These are phyloP conservation scores for Actias luna DNA, from an alignment of 2,888 invertebrate genomes.

Conservation along the genomic window DNA sequence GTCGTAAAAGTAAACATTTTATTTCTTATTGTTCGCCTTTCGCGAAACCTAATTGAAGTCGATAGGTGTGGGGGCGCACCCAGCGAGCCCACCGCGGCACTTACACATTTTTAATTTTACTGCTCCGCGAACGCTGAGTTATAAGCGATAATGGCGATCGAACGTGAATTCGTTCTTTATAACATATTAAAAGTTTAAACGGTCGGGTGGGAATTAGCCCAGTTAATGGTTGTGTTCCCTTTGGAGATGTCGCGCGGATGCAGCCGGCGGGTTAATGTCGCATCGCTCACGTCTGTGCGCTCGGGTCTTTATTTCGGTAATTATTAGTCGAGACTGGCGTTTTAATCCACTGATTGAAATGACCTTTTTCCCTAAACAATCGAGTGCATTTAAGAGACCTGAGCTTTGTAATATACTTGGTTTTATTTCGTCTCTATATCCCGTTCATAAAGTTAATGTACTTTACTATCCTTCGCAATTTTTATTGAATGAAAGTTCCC, in stretches of 20 bases:
- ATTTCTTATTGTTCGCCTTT: conserved; percentile 80
- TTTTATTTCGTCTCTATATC: no score
- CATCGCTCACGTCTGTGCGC: not conserved
- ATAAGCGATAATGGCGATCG: conserved; percentile 58
- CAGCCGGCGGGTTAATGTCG: not conserved
- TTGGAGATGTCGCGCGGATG: conserved; percentile 7
- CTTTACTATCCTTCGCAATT: no score
- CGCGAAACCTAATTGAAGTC: conserved; percentile 80
- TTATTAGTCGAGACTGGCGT: conserved; percentile 15
- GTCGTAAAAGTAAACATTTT: conserved; percentile 78
- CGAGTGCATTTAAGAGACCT: not conserved
- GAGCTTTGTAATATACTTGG: no score
- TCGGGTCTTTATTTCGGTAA: conserved; percentile 12
- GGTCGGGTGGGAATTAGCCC: conserved; percentile 12
- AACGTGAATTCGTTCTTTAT: conserved; percentile 66
- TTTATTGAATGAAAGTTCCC: no score
- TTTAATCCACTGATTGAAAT: conserved; percentile 16
- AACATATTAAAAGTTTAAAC: conserved; percentile 50
- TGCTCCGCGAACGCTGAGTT: conserved; percentile 60
- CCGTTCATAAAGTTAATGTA: no score
- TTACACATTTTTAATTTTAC: conserved; percentile 78
- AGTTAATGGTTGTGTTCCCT: conserved; percentile 6
- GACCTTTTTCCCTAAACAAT: conserved; percentile 15
- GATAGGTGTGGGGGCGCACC: conserved; percentile 39
- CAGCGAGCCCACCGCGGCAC: conserved; percentile 54